Evolutionary conservation across 2,797 vertebrate species (phyloP).

Genomic region (Arrhamphus sclerolepis): DNA sequence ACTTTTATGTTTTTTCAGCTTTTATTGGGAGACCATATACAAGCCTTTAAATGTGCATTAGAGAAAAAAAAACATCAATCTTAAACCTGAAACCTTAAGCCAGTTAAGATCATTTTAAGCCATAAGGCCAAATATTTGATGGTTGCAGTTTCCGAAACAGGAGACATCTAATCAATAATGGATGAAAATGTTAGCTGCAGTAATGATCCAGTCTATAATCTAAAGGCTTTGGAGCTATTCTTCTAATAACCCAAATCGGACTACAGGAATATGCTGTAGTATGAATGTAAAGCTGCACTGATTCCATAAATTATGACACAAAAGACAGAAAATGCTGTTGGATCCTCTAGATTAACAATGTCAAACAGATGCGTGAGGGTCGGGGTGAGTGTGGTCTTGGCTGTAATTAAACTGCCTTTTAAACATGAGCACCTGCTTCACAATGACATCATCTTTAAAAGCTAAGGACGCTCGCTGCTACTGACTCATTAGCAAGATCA

Average conservation of each 20-base stretch:
- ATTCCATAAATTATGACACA: background rate
- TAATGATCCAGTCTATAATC: background rate
- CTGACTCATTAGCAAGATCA: slow-evolving; percentile 59
- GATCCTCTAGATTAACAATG: background rate
- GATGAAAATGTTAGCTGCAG: background rate
- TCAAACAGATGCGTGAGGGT: background rate
- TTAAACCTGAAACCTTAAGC: too few relatives aligned
- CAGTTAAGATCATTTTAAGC: too few relatives aligned
- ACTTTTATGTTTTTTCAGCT: too few relatives aligned
- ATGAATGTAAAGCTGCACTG: slow-evolving; percentile 3
- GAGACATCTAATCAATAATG: background rate
- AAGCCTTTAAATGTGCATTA: too few relatives aligned
- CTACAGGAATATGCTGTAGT: background rate
- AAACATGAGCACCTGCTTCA: slow-evolving; percentile 50
- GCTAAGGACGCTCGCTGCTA: slow-evolving; percentile 35
- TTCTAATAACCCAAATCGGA: slow-evolving; percentile 6
- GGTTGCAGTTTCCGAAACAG: background rate
- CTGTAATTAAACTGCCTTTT: slow-evolving; percentile 36
- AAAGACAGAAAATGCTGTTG: too few relatives aligned
- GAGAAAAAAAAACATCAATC: too few relatives aligned
- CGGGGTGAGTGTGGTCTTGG: background rate
- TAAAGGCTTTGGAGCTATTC: background rate
- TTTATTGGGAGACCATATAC: too few relatives aligned
- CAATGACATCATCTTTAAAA: slow-evolving; percentile 58
- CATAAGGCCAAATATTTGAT: background rate